Evolutionary conservation across 2,797 vertebrate genomes (phyloP).

Genomic region (Pogonophryne albipinna): DNA sequence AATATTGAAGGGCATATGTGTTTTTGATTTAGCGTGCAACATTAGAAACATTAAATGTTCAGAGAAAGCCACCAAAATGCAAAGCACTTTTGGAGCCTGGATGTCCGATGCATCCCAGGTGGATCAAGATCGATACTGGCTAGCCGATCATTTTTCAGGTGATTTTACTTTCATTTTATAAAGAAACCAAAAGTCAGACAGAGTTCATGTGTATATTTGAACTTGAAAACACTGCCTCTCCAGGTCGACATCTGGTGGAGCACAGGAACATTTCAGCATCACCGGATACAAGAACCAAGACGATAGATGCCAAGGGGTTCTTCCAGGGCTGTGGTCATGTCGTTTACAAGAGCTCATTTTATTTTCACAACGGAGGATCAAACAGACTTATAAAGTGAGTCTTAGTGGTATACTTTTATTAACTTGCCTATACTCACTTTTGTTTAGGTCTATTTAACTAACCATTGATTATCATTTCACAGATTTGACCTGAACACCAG

Average conservation of each 20-base stretch:
- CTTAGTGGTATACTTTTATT: not conserved
- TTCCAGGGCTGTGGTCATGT: conserved; percentile 92
- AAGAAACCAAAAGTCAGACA: not conserved
- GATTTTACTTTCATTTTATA: conserved; percentile 6
- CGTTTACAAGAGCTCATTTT: conserved; percentile 86
- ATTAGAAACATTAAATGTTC: conserved; percentile 85
- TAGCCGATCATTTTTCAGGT: conserved; percentile 93
- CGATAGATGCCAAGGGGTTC: conserved; percentile 78
- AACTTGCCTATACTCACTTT: not conserved
- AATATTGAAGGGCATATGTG: not conserved
- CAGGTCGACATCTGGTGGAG: conserved; percentile 87
- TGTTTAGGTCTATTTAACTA: not conserved
- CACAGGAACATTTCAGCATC: conserved; percentile 80
- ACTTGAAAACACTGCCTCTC: conserved; percentile 7
- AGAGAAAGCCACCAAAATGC: conserved; percentile 76
- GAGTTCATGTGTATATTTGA: conserved; percentile 8
- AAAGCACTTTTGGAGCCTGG: conserved; percentile 90
- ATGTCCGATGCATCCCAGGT: conserved; percentile 85
- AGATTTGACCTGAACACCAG: conserved; percentile 86
- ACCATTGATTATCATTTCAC: conserved; percentile 30
- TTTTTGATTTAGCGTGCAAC: conserved; percentile 77
- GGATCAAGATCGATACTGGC: conserved; percentile 87
- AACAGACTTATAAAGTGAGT: conserved; percentile 89
- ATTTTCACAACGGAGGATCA: conserved; percentile 90
- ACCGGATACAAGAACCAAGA: conserved; percentile 72